These are phyloP conservation scores for Oophaga sylvatica DNA, from an alignment of 2,797 vertebrate genomes.

Conservation along the genomic window DNA sequence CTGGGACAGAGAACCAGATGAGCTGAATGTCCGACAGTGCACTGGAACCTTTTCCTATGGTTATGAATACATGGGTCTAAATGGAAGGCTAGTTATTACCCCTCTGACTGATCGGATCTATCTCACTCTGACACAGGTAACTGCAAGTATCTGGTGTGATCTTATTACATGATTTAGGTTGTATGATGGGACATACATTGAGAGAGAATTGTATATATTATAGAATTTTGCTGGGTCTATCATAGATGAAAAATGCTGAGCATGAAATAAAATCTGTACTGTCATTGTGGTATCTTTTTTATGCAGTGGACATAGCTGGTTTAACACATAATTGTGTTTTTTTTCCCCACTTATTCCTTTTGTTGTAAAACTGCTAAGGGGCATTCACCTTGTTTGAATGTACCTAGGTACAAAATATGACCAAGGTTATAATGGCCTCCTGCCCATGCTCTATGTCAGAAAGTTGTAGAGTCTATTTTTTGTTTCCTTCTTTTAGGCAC, in stretches of 20 bases:
- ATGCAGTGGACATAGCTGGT: neutral
- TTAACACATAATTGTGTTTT: neutral
- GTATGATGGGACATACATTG: neutral
- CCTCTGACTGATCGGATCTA: slow-evolving; percentile 96
- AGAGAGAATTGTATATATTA: neutral
- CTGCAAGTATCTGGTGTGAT: neutral
- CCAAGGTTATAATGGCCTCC: neutral
- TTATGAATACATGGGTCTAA: slow-evolving; percentile 98
- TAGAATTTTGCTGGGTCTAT: no score
- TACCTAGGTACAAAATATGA: neutral
- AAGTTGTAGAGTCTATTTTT: slow-evolving; percentile 15
- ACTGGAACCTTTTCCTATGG: slow-evolving; percentile 90
- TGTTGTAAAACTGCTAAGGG: neutral
- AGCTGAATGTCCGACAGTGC: slow-evolving; percentile 89
- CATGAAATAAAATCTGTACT: neutral
- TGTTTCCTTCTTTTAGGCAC: slow-evolving; percentile 76
- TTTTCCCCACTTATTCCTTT: neutral
- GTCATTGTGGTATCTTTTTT: neutral
- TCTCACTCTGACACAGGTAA: slow-evolving; percentile 94
- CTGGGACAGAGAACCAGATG: slow-evolving; percentile 84
- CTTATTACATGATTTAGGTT: neutral
- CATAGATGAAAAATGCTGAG: no score
- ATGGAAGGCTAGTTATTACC: slow-evolving; percentile 94
- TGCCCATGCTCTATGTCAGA: neutral
- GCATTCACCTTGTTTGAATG: neutral